Evolutionary conservation across 2,888 invertebrate species (phyloP).

Genomic region (Netelia virgata): DNA sequence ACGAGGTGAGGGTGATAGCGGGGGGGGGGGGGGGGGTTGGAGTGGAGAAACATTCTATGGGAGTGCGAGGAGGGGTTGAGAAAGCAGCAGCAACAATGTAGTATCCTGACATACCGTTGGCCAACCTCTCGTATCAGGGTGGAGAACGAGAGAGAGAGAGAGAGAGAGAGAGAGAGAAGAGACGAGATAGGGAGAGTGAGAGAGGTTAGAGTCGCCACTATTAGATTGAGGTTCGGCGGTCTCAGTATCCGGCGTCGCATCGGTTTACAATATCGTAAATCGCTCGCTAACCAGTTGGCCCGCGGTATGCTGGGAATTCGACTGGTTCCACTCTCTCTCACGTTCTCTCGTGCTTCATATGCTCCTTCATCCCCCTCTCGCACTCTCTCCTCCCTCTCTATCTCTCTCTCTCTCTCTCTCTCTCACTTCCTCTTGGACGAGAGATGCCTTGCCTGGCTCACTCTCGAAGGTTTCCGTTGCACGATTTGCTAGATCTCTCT

Average conservation of each 20-base stretch:
- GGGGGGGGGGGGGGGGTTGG: not conserved
- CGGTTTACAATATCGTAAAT: slow-evolving; percentile 85
- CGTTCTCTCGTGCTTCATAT: slow-evolving; percentile 47
- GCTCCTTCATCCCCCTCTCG: slow-evolving; percentile 54
- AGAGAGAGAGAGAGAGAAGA: slow-evolving; percentile 42
- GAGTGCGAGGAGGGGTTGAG: slow-evolving; percentile 15
- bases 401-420: slow-evolving; percentile 38
- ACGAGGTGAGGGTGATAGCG: not conserved
- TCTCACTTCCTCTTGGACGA: not conserved
- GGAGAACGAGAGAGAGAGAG: slow-evolving; percentile 37
- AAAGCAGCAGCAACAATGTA: slow-evolving; percentile 73
- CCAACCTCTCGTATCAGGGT: slow-evolving; percentile 50
- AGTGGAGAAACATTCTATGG: slow-evolving; percentile 36
- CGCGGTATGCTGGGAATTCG: slow-evolving; percentile 83
- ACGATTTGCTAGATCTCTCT: slow-evolving; percentile 48
- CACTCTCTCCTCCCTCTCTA: slow-evolving; percentile 24
- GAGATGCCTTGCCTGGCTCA: slow-evolving; percentile 54
- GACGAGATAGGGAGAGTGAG: slow-evolving; percentile 49
- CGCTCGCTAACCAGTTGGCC: slow-evolving; percentile 84
- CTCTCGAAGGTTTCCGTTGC: slow-evolving; percentile 52
- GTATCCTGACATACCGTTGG: slow-evolving; percentile 71
- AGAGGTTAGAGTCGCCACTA: slow-evolving; percentile 81
- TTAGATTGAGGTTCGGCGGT: slow-evolving; percentile 82
- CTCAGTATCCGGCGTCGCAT: slow-evolving; percentile 80
- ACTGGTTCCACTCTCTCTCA: slow-evolving; percentile 73